phyloP scores from a whole-genome alignment of 2,888 invertebrate genomes.

The Meta bourneti region DNA sequence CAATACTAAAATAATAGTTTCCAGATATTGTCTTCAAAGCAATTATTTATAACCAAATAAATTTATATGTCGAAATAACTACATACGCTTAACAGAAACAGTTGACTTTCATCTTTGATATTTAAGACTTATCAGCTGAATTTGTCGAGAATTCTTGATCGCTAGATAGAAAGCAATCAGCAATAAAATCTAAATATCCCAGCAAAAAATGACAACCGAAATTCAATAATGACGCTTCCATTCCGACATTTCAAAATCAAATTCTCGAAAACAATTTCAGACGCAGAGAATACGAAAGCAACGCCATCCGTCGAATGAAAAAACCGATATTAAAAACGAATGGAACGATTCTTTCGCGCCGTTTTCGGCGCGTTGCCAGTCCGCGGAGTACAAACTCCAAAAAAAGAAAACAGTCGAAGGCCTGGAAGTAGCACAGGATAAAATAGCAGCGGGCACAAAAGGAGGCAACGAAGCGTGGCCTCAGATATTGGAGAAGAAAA shows the following conservation, averaged over 20 bases:
- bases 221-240: background rate
- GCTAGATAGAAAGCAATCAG: background rate
- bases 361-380: conserved; percentile 44
- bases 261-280: conserved; percentile 24
- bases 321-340: conserved; percentile 46
- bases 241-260: conserved; percentile 19
- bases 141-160: background rate
- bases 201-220: background rate
- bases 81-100: too few relatives aligned
- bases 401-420: background rate
- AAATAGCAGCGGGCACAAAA: conserved; percentile 53
- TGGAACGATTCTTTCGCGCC: conserved; percentile 27
- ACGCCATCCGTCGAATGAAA: background rate
- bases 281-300: background rate
- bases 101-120: too few relatives aligned
- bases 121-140: too few relatives aligned
- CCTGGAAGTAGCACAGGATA: background rate
- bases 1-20: too few relatives aligned
- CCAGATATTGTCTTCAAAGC: too few relatives aligned
- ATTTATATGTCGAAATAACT: too few relatives aligned
- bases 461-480: conserved; percentile 65
- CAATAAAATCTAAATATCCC: background rate
- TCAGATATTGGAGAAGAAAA: conserved; percentile 62
- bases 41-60: too few relatives aligned
- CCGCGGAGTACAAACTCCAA: conserved; percentile 13